Conservation (phyloP, 2,888 invertebrate species). For the Metallyticus violacea region DNA sequence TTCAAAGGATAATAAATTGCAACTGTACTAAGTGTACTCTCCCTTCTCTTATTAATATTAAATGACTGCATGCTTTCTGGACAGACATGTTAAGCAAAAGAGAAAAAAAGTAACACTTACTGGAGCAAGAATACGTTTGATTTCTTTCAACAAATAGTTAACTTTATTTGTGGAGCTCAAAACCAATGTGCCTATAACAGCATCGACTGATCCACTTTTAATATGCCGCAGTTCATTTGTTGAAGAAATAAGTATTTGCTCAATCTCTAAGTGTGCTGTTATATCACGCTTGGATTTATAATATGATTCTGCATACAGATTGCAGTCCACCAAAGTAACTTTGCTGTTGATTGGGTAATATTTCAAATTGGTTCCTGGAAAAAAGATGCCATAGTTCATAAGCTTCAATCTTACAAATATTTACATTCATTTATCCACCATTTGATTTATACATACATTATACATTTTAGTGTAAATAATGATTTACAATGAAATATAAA, state of each 20-base stretch:
- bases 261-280: neutral
- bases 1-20: too few species aligned
- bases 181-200: neutral
- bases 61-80: too few species aligned
- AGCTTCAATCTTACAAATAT: too few species aligned
- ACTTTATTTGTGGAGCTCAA: neutral
- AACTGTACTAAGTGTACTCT: too few species aligned
- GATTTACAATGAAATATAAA: too few species aligned
- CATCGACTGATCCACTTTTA: neutral
- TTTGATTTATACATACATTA: too few species aligned
- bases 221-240: neutral
- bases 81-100: neutral
- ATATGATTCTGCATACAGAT: neutral
- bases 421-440: too few species aligned
- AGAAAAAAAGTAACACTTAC: neutral
- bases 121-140: neutral
- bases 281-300: neutral
- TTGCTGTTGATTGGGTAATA: constrained; percentile 5
- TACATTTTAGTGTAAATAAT: too few species aligned
- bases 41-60: too few species aligned
- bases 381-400: neutral
- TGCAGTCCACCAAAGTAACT: neutral
- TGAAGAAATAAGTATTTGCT: neutral
- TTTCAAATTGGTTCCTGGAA: constrained; percentile 11
- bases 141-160: neutral